Conservation (phyloP, 2,888 invertebrate genomes). For the Perizoma affinitatum region DNA sequence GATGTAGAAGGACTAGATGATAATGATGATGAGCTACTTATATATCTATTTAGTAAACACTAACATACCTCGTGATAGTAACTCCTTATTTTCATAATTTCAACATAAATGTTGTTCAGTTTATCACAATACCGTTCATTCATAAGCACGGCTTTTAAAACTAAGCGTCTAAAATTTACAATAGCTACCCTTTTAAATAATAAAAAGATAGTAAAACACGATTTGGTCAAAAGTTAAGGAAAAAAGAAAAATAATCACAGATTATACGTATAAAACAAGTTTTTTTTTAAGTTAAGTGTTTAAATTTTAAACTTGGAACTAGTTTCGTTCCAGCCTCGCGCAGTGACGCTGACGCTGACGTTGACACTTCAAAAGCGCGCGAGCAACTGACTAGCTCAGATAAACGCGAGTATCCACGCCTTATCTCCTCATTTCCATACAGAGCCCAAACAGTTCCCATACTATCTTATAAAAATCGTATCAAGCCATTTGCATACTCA, state of each 20-base stretch:
- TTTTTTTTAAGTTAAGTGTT: conserved; percentile 6
- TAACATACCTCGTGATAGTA: conserved; percentile 74
- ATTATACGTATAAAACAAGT: background rate
- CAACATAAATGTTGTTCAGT: conserved; percentile 49
- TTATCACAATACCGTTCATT: conserved; percentile 58
- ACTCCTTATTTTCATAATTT: conserved; percentile 80
- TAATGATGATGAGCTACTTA: too few species aligned
- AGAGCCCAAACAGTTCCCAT: conserved; percentile 66
- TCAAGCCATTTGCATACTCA: conserved; percentile 73
- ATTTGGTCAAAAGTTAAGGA: background rate
- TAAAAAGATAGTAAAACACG: background rate
- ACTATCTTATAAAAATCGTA: conserved; percentile 61
- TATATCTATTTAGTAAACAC: conserved; percentile 37
- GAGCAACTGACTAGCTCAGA: conserved; percentile 73
- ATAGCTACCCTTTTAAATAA: conserved; percentile 1
- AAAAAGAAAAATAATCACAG: background rate
- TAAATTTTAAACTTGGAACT: conserved; percentile 45
- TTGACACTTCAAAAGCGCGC: conserved; percentile 74
- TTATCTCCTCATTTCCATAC: conserved; percentile 80
- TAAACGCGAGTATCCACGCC: conserved; percentile 64
- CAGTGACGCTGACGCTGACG: conserved; percentile 72
- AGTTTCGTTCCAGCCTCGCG: conserved; percentile 46
- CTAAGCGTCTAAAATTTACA: conserved; percentile 26
- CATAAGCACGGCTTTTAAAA: conserved; percentile 49
- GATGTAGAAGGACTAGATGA: too few species aligned